Evolutionary conservation across 2,113 vertebrate genomes (phyloP), one percentile per base, ranked within the genome.

Genomic region (Pelecanoides urinatrix): DNA sequence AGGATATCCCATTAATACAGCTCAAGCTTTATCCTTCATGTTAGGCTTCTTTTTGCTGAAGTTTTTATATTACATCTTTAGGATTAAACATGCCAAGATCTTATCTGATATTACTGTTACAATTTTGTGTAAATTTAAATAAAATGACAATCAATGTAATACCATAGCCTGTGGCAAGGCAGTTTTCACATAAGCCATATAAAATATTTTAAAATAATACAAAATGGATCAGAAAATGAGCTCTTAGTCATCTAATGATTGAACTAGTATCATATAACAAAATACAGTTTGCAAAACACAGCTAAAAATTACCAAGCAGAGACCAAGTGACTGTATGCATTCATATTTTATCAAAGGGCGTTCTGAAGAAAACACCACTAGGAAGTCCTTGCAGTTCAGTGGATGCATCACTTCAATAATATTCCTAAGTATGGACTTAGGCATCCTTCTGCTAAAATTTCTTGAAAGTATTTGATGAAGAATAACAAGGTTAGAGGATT

Each of bases 61-160:
- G 26, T 63, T 82, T 91, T 71, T 49, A 34, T 73, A 75, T 75
- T 72, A 49, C 62, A 38, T 45, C 21, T 61, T 88, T 26, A 58
- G 74, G 34, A 91, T 79, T 76, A 76, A 92, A 82, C 21, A 91
- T 40, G 16, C 7, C 59, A 89, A 85, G 66, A 79, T 86, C 88
- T 96, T 66, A 34, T 61, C 66, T 14, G 18, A 75, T 73, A 87
- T 23, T 65, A 88, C n/a, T 18, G 7, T 52, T 88, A 88, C 5
- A 74, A 44, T 63, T 83, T 74, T 80, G 29, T 65, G 66, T 42
- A 73, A 53, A 88, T 90, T 90, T 90, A 82, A 96, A 95, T 91
- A 88, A 90, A 92, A 88, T 76, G 2, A 76, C 58, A 78, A 85
- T 65, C 80, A 56, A 14, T 49, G 34, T 65, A 58, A 68, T 58